phyloP scores from a whole-genome alignment of 2,888 invertebrate genomes.

The Lysandra bellargus region DNA sequence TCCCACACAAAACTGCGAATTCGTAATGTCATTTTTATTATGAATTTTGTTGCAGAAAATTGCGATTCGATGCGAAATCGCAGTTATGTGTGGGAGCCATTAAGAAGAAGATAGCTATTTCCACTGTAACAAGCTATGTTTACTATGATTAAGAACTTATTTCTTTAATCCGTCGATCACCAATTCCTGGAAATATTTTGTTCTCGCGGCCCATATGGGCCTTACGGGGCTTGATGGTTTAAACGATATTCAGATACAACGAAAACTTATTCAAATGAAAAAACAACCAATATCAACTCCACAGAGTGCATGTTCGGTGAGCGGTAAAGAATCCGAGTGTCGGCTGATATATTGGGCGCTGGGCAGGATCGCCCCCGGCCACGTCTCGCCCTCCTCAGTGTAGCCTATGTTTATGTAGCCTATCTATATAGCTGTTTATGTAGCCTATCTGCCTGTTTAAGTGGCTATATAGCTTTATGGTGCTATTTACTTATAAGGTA shows the following conservation, averaged over 20 bases:
- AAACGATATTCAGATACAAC: background rate
- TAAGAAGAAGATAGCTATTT: too few species aligned
- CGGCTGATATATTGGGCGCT: slow-evolving; percentile 76
- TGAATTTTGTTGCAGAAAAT: too few species aligned
- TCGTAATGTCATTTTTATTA: too few species aligned
- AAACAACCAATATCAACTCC: slow-evolving; percentile 46
- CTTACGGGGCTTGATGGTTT: too few species aligned
- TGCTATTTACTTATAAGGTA: background rate
- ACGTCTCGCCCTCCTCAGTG: slow-evolving; percentile 39
- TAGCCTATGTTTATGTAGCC: slow-evolving; percentile 38
- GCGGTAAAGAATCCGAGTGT: slow-evolving; percentile 61
- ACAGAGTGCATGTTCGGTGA: slow-evolving; percentile 47
- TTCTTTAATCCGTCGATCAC: too few species aligned
- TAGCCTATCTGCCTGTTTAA: background rate
- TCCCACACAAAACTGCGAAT: too few species aligned
- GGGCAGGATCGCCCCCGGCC: slow-evolving; percentile 71
- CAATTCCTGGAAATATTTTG: too few species aligned
- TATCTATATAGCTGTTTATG: background rate
- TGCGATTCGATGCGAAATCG: too few species aligned
- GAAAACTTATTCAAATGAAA: background rate
- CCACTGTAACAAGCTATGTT: too few species aligned
- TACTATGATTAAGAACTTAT: too few species aligned
- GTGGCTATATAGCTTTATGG: background rate
- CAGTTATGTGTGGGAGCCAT: too few species aligned
- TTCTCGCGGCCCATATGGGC: too few species aligned